Conservation (phyloP, 2,888 invertebrate genomes). For the Dorcus hopei region DNA sequence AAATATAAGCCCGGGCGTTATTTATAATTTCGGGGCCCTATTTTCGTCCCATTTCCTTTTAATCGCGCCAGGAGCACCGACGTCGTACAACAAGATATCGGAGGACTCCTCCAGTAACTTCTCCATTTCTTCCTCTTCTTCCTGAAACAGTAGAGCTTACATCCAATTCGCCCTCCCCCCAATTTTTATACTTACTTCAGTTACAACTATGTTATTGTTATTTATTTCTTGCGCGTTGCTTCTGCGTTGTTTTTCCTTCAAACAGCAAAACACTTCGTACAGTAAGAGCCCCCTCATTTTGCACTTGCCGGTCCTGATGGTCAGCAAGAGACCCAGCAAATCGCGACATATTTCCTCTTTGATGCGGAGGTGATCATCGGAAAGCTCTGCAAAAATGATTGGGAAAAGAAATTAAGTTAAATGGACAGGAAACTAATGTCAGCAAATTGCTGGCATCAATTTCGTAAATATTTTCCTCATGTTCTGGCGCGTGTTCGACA, state of each 20-base stretch:
- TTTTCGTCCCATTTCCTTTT: slow-evolving; percentile 19
- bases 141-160: slow-evolving; percentile 7
- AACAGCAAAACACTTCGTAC: slow-evolving; percentile 37
- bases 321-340: slow-evolving; percentile 56
- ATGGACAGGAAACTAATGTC: too few relatives aligned
- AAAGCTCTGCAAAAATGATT: slow-evolving; percentile 52
- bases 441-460: too few relatives aligned
- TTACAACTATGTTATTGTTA: slow-evolving; percentile 1
- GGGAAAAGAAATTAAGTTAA: too few relatives aligned
- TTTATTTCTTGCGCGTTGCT: slow-evolving; percentile 3
- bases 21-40: neutral
- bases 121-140: slow-evolving; percentile 14
- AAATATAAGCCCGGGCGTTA: too few relatives aligned
- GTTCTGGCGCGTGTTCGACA: too few relatives aligned
- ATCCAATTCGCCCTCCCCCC: neutral
- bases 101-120: slow-evolving; percentile 34
- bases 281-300: slow-evolving; percentile 45
- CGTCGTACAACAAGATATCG: slow-evolving; percentile 39
- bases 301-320: slow-evolving; percentile 55
- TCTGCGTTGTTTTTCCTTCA: slow-evolving; percentile 24
- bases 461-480: too few relatives aligned
- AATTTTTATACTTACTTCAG: neutral
- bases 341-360: slow-evolving; percentile 63
- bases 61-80: slow-evolving; percentile 37
- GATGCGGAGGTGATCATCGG: slow-evolving; percentile 54